Evolutionary conservation across 2,888 invertebrate species (phyloP).

Genomic region (Lasioglossum figueresi): DNA sequence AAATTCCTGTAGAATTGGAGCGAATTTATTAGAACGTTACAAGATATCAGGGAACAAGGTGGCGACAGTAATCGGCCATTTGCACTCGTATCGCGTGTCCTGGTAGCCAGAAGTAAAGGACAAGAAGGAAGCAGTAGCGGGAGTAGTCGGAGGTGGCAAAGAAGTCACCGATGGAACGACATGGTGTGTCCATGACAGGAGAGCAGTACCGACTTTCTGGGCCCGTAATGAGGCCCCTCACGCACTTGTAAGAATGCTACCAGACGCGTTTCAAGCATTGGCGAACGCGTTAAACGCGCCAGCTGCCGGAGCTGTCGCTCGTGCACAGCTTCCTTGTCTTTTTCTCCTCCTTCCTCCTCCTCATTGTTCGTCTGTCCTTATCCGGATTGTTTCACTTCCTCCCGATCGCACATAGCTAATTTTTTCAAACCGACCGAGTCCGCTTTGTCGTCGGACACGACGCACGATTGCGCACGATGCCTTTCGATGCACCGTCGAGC

Average conservation of each 20-base stretch:
- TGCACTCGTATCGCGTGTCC: slow-evolving; percentile 14
- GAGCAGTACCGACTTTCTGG: slow-evolving; percentile 71
- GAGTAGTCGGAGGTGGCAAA: slow-evolving; percentile 33
- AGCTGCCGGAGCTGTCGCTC: slow-evolving; percentile 72
- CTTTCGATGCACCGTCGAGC: neutral
- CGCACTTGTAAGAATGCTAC: slow-evolving; percentile 77
- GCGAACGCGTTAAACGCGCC: slow-evolving; percentile 75
- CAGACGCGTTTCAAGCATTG: slow-evolving; percentile 78
- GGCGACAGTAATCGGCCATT: slow-evolving; percentile 28
- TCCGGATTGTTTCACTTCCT: neutral
- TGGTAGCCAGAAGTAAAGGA: slow-evolving; percentile 18
- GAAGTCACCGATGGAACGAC: slow-evolving; percentile 46
- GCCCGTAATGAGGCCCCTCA: slow-evolving; percentile 74
- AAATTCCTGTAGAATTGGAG: neutral
- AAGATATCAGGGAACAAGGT: neutral
- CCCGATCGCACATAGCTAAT: slow-evolving; percentile 43
- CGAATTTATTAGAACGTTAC: neutral
- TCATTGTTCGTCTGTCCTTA: slow-evolving; percentile 44
- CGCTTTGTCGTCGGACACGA: neutral
- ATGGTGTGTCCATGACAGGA: slow-evolving; percentile 26
- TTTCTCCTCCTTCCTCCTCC: slow-evolving; percentile 30
- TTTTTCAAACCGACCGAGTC: slow-evolving; percentile 21
- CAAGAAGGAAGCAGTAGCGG: slow-evolving; percentile 2
- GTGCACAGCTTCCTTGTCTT: slow-evolving; percentile 49
- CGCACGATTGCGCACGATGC: neutral